phyloP scores from a whole-genome alignment of 2,113 vertebrate species.

The Catharus minimus region DNA sequence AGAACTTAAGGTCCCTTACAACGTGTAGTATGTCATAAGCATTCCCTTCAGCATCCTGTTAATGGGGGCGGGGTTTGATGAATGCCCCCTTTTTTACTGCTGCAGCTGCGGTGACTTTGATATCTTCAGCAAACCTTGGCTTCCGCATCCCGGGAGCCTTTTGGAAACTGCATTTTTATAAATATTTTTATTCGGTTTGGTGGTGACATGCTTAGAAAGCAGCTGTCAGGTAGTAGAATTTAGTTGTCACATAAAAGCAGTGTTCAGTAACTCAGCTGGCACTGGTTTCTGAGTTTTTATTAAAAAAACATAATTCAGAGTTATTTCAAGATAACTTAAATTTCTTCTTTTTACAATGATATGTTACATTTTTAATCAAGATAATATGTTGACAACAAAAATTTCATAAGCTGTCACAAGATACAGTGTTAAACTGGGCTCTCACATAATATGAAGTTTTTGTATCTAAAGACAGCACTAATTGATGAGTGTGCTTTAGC shows the following conservation, averaged over 20 bases:
- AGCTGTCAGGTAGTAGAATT: neutral
- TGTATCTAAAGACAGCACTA: neutral
- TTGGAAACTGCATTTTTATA: neutral
- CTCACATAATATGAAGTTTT: neutral
- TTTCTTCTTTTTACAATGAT: neutral
- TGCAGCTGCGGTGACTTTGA: neutral
- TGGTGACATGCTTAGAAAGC: neutral
- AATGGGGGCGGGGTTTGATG: rapidly evolving
- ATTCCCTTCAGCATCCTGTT: neutral
- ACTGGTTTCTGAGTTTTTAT: neutral
- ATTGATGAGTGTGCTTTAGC: neutral
- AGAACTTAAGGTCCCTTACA: neutral
- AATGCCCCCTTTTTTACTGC: neutral
- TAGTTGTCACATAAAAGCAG: neutral
- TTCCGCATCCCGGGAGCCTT: neutral
- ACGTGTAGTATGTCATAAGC: neutral
- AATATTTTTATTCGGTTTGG: neutral
- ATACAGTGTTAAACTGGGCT: neutral
- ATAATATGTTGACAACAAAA: neutral
- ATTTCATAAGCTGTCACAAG: rapidly evolving
- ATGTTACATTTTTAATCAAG: neutral
- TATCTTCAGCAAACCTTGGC: neutral
- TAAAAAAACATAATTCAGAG: neutral
- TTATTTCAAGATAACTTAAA: neutral
- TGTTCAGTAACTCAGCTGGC: rapidly evolving